phyloP scores from a whole-genome alignment of 2,888 invertebrate genomes.

The Tuberolachnus salignus region DNA sequence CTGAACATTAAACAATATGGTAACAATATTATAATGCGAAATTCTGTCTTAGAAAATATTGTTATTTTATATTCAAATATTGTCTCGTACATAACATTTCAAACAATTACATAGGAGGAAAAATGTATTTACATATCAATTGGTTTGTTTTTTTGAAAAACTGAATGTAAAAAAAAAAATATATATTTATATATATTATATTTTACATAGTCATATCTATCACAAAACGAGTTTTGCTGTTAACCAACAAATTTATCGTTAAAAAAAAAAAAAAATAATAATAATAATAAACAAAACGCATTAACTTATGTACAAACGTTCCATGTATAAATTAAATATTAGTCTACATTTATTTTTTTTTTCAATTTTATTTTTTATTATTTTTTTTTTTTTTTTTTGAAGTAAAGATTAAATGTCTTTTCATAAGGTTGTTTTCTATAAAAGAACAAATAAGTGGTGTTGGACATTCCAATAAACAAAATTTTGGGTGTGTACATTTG shows the following conservation, averaged over 20 bases:
- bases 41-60: constrained; percentile 49
- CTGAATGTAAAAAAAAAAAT: constrained; percentile 48
- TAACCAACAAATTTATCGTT: constrained; percentile 52
- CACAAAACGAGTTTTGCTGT: constrained; percentile 55
- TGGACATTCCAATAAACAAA: constrained; percentile 5
- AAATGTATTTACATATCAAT: constrained; percentile 50
- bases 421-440: constrained; percentile 5
- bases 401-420: constrained; percentile 37
- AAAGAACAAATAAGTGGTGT: constrained; percentile 13
- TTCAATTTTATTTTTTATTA: too few relatives aligned
- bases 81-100: constrained; percentile 47
- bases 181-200: constrained; percentile 40
- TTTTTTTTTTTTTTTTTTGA: constrained; percentile 30
- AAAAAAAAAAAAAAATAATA: constrained; percentile 37
- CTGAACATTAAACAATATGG: constrained; percentile 45
- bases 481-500: constrained; percentile 12
- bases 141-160: constrained; percentile 32
- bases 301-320: constrained; percentile 55
- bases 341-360: constrained; percentile 51
- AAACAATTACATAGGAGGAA: constrained; percentile 42
- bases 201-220: constrained; percentile 56
- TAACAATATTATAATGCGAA: constrained; percentile 51
- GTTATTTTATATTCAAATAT: constrained; percentile 49
- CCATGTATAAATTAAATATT: constrained; percentile 54
- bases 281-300: constrained; percentile 52